A percentile compares a stretch with the other conserved stretches of the same genome.
Conservation (phyloP, 1,140 invertebrate genomes). For the Achatina immaculata region DNA sequence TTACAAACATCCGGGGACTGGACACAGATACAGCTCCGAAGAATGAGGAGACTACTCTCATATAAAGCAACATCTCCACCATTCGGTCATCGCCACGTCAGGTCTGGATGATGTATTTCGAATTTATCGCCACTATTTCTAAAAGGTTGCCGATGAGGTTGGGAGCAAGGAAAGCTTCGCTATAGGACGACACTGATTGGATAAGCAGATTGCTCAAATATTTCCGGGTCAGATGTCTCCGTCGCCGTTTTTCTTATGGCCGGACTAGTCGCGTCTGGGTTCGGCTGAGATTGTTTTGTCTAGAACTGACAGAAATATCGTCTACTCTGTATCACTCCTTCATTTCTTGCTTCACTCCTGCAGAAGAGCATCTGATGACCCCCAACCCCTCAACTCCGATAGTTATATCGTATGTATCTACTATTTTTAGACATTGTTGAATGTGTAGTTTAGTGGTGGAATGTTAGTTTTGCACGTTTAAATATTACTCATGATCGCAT, state of each 20-base stretch:
- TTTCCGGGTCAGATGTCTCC: constrained; percentile 17
- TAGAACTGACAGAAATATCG: background rate
- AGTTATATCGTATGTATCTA: no score
- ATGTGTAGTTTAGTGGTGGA: no score
- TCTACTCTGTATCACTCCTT: background rate
- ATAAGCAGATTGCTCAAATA: constrained; percentile 32
- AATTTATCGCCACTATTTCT: constrained; percentile 23
- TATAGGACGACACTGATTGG: constrained; percentile 8
- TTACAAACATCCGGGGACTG: constrained; percentile 19
- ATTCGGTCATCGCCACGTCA: background rate
- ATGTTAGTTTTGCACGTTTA: no score
- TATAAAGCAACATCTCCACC: background rate
- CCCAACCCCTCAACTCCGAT: no score
- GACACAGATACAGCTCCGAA: background rate
- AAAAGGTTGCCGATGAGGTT: constrained; percentile 12
- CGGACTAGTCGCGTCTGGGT: background rate
- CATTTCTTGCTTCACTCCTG: background rate
- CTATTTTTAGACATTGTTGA: no score
- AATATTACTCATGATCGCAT: no score
- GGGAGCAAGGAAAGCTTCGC: background rate
- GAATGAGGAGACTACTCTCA: background rate
- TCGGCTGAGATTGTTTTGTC: background rate
- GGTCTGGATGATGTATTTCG: constrained; percentile 6
- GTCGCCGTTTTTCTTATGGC: background rate
- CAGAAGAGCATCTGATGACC: no score